Base-by-base conservation (phyloP, 1,140 invertebrate species). In the Drosophila guanche region DNA sequence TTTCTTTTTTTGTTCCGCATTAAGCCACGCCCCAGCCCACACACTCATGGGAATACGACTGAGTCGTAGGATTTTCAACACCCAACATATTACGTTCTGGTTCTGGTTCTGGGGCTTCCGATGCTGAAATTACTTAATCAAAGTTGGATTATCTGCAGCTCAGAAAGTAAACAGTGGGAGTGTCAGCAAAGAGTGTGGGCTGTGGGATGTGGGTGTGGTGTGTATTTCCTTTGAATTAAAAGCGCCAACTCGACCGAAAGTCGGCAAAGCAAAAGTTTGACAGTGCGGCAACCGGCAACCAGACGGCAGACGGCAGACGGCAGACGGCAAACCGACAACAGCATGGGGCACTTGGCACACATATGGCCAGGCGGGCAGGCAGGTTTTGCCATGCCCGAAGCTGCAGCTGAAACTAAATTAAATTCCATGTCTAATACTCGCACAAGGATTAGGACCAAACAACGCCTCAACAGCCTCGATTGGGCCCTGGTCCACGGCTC, bases 401-500 rank as follows among this genome's bases (percentile, higher is more conserved):
- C 52, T 62, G 40, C 66, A 51, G 41, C 56, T 55, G 47, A 33
- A 65, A 83, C 83, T 88, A 88, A 88, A 88, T 88, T 88, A 88
- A 88, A 88, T 88, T 88, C 84, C 83, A 81, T 88, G 78, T 88
- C 83, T 88, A 88, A 88, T 88, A 67, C 83, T 88, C 78, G 83
- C 71, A 80, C 60, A 75, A 79, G 83, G 83, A 88, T 88, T 88
- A 88, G 54, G 63, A 68, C 74, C 81, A 73, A 79, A 85, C 80
- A 85, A 85, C 80, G 80, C 76, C 76, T 85, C 80, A 74, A 56
- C 66, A 4, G 33, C 5, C 33, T 12, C 33, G 10, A 33, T 33
- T 33, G 29, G 33, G 33, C 33, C 10, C 25, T 6, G 25, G 16
- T 20, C 16, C 16, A 20, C 16, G 16, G 5, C 25, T 37, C 8